These are phyloP conservation scores for Phyllostomus discolor DNA, from an alignment of 2,113 vertebrate genomes.

Conservation along the genomic window DNA sequence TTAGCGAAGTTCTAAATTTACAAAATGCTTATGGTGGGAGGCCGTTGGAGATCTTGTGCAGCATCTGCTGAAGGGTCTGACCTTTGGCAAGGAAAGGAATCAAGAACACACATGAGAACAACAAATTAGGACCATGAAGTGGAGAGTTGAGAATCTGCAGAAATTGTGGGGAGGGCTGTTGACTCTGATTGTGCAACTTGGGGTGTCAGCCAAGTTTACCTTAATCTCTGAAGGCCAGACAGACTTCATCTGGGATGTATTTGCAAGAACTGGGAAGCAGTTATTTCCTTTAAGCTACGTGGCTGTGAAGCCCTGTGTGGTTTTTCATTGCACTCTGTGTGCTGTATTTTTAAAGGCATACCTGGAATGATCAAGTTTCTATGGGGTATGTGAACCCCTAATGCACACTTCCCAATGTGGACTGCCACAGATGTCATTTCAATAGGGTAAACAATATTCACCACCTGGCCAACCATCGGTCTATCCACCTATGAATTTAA, in stretches of 20 bases:
- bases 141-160: slow-evolving; percentile 30
- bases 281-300: slow-evolving; percentile 21
- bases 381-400: not conserved
- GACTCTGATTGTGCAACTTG: slow-evolving; percentile 22
- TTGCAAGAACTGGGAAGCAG: slow-evolving; percentile 19
- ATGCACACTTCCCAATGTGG: not conserved
- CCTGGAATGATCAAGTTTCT: not conserved
- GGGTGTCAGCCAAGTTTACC: slow-evolving; percentile 55
- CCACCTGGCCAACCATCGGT: not conserved
- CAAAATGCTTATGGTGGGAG: not conserved
- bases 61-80: slow-evolving; percentile 27
- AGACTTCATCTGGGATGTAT: slow-evolving; percentile 56
- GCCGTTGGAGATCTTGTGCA: not conserved
- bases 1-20: not conserved
- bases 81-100: slow-evolving; percentile 45
- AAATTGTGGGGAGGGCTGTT: slow-evolving; percentile 29
- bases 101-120: slow-evolving; percentile 45
- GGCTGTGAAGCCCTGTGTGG: not conserved
- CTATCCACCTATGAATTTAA: not conserved
- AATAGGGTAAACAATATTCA: not conserved
- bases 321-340: not conserved
- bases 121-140: slow-evolving; percentile 29
- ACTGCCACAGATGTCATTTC: not conserved
- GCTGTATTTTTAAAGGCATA: not conserved
- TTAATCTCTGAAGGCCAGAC: slow-evolving; percentile 43